Base-by-base conservation (phyloP, 2,113 vertebrate species). In the Puffinus mauretanicus region DNA sequence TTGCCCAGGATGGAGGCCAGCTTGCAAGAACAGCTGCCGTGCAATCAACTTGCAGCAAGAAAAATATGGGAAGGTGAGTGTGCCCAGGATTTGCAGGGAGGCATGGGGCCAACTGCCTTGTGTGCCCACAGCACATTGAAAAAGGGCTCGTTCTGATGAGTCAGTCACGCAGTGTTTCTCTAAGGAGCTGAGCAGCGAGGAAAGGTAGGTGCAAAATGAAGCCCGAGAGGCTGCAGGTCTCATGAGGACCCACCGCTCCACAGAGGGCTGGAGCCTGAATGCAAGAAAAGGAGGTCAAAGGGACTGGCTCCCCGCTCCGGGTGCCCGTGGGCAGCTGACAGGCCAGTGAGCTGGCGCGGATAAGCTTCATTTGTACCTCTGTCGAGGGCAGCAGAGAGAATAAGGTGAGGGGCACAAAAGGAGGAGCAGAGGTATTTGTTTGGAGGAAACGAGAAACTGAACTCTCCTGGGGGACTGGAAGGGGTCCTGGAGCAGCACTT, bases 1-100 rank as follows among this genome's bases (percentile, higher is more conserved):
- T 5, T 22, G 46, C 57, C 61, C 64, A 38, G 34, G 29, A 3
- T 8, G 27, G 51, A 77, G 51, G 29, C 16, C 89, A 61, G 62
- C 62, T 13, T 32, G 36, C 26, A 36, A 9, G 76, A 20, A 38
- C 0, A 1, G n/a, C 25, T 18, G 19, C 38, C 1, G 0, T 11
- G 22, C 29, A 15, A 11, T 12, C 47, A 36, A 1, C 40, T 19
- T 51, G 57, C 36, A 71, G 51, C 75, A 47, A 36, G 52, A 13
- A 25, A 46, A 64, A 10, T 3, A 22, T 2, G 32, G 71, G 79
- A 51, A 62, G 17, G 22, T 22, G 44, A 52, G 5, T 0, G 5
- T 84, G 55, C 34, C 62, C 1, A 0, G 16, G 66, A 25, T 55
- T n/a, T 60, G 24, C 38, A 46, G 20, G 32, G 30, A 67, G 15